Conservation (phyloP, 2,888 invertebrate species). For the Chaitophorus viminalis region DNA sequence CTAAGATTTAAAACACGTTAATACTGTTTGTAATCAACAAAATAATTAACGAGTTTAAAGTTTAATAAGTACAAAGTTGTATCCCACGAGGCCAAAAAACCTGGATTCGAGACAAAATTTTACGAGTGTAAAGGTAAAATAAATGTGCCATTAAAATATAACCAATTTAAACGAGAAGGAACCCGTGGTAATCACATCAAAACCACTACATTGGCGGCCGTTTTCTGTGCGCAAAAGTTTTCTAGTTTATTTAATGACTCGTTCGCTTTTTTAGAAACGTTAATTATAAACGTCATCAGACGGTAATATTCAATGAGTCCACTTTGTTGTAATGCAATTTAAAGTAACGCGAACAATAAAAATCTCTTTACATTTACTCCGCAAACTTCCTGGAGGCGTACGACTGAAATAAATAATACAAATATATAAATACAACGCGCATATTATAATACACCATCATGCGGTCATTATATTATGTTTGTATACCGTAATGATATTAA, state of each 20-base stretch:
- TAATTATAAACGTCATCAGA: slow-evolving; percentile 31
- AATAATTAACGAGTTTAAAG: slow-evolving; percentile 54
- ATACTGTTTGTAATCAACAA: slow-evolving; percentile 31
- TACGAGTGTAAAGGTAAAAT: slow-evolving; percentile 52
- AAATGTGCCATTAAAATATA: slow-evolving; percentile 57
- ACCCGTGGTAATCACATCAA: slow-evolving; percentile 55
- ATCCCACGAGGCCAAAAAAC: slow-evolving; percentile 39
- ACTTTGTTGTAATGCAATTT: slow-evolving; percentile 44
- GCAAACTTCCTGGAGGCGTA: neutral
- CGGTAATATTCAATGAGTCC: slow-evolving; percentile 56
- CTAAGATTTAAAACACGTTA: neutral
- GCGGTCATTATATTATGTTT: neutral
- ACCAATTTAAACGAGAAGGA: slow-evolving; percentile 44
- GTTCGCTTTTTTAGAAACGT: slow-evolving; percentile 36
- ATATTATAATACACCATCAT: neutral
- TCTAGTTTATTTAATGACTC: slow-evolving; percentile 52
- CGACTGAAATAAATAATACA: neutral
- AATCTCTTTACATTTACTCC: neutral
- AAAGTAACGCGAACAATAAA: neutral
- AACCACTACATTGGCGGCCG: slow-evolving; percentile 38
- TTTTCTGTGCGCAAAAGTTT: slow-evolving; percentile 31
- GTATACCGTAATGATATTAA: neutral
- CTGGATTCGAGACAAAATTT: slow-evolving; percentile 38
- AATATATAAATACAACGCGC: neutral
- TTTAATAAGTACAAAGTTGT: slow-evolving; percentile 47